Evolutionary conservation across 1,140 invertebrate species (phyloP).

Genomic region (Solenopsis invicta): DNA sequence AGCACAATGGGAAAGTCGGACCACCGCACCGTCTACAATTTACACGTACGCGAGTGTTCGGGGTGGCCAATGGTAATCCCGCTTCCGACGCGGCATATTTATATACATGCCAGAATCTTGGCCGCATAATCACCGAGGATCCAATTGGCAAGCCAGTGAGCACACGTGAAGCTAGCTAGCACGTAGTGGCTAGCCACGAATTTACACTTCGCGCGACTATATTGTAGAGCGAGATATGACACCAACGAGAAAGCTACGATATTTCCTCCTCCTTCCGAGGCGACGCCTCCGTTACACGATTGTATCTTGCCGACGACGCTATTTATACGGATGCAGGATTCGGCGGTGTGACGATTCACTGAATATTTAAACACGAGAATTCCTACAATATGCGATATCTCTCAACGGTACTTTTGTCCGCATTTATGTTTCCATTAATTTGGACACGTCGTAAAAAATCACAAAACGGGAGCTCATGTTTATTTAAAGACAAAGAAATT

Average conservation of each 20-base stretch:
- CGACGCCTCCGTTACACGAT: conserved; percentile 23
- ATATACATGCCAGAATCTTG: conserved; percentile 38
- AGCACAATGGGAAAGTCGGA: conserved; percentile 50
- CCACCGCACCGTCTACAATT: conserved; percentile 38
- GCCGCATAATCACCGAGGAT: conserved; percentile 38
- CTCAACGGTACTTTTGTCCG: no score
- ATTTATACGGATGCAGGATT: conserved; percentile 37
- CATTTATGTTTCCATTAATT: conserved; percentile 13
- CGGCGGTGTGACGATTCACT: neutral
- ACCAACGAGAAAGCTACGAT: conserved; percentile 29
- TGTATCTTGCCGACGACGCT: conserved; percentile 27
- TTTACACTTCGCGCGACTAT: conserved; percentile 35
- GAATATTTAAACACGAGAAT: neutral
- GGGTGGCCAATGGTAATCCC: neutral
- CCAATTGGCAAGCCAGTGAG: conserved; percentile 30
- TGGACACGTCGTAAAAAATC: neutral
- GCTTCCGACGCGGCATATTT: conserved; percentile 32
- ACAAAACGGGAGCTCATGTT: neutral
- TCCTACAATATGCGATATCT: neutral
- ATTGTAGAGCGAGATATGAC: conserved; percentile 44
- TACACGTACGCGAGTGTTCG: conserved; percentile 47
- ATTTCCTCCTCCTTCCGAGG: conserved; percentile 16
- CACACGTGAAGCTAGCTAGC: neutral
- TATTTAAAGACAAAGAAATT: neutral
- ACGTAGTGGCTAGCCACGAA: neutral